These are phyloP conservation scores for Phoeniculus purpureus DNA, from an alignment of 2,797 vertebrate genomes.

Conservation along the genomic window DNA sequence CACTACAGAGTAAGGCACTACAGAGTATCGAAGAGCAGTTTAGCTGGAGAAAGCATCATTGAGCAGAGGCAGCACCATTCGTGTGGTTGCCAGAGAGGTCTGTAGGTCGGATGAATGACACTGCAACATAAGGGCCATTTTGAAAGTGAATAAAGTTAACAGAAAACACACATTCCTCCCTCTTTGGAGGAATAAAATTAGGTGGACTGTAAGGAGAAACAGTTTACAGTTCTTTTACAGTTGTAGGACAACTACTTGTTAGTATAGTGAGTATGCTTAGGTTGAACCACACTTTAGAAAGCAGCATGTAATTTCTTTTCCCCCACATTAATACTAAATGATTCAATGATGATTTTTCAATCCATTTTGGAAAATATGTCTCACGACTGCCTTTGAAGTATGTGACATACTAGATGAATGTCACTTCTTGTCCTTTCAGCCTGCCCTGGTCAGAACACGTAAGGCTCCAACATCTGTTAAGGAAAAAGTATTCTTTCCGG, in stretches of 20 bases:
- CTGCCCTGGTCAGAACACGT: conserved; percentile 28
- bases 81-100: neutral
- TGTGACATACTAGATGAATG: conserved; percentile 19
- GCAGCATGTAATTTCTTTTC: too few relatives aligned
- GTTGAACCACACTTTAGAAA: neutral
- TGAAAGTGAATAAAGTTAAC: neutral
- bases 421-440: conserved; percentile 26
- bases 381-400: neutral
- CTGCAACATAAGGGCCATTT: neutral
- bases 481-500: conserved; percentile 56
- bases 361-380: neutral
- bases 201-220: neutral
- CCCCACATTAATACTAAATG: neutral
- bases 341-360: neutral
- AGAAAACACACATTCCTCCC: neutral
- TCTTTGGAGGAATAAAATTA: neutral
- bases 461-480: conserved; percentile 46
- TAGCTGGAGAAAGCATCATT: neutral
- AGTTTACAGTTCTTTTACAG: neutral
- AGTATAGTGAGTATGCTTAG: neutral
- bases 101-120: neutral
- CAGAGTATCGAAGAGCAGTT: neutral
- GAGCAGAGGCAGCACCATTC: neutral
- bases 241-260: neutral
- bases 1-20: neutral